phyloP scores from a whole-genome alignment of 2,888 invertebrate species.

The Drosophila parthenogenetica region DNA sequence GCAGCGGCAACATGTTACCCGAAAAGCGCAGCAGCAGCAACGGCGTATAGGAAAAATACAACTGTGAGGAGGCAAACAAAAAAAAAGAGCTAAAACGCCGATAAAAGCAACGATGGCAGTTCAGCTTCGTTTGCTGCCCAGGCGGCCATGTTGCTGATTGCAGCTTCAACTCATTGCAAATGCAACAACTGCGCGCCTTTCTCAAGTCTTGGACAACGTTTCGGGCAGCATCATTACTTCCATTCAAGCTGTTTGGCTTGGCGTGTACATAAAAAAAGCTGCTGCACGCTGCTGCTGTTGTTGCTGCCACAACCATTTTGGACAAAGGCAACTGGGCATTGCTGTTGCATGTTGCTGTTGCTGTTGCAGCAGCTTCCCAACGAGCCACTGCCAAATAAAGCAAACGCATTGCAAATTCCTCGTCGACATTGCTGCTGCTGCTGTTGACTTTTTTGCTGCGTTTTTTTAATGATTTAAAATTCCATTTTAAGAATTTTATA shows the following conservation, averaged over 20 bases:
- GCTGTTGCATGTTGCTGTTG: constrained; percentile 63
- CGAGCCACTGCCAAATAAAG: constrained; percentile 77
- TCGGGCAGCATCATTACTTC: constrained; percentile 78
- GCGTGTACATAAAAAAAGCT: constrained; percentile 76
- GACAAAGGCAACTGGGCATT: constrained; percentile 64
- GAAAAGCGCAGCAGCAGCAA: constrained; percentile 50
- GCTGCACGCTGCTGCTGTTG: constrained; percentile 45
- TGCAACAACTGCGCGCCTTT: constrained; percentile 77
- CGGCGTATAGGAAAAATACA: constrained; percentile 42
- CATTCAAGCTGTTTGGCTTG: constrained; percentile 80
- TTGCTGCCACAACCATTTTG: constrained; percentile 69
- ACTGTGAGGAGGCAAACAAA: constrained; percentile 15
- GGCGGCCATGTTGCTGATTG: constrained; percentile 77
- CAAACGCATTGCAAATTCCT: constrained; percentile 81
- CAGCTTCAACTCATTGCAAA: constrained; percentile 74
- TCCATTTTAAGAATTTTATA: constrained; percentile 86
- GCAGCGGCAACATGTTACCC: constrained; percentile 80
- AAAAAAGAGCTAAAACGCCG: constrained; percentile 66
- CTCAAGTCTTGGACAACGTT: constrained; percentile 74
- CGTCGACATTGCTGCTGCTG: constrained; percentile 43
- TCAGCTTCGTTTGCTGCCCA: constrained; percentile 82
- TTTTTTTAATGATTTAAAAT: constrained; percentile 84
- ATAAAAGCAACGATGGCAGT: constrained; percentile 76
- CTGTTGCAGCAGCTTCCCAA: constrained; percentile 49
- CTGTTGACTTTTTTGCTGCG: constrained; percentile 60